Evolutionary conservation across 2,797 vertebrate genomes (phyloP).

Genomic region (Catostomus latipinnis): DNA sequence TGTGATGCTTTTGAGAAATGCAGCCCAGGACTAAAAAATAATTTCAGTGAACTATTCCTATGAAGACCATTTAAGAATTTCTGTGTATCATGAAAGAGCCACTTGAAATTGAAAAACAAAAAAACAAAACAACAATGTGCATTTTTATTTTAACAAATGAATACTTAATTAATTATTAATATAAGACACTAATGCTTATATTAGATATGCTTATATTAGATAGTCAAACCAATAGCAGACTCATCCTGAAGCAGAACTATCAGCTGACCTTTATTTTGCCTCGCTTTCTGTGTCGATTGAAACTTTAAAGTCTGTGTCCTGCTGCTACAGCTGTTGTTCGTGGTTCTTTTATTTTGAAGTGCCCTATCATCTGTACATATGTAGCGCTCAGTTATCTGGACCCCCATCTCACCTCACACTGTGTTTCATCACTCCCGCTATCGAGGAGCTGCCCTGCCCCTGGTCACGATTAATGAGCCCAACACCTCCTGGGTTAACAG

Average conservation of each 20-base stretch:
- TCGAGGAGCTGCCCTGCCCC: slow-evolving; percentile 39
- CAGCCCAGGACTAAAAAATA: too few species aligned
- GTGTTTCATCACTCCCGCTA: slow-evolving; percentile 49
- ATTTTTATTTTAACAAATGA: not conserved
- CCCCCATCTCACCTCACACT: slow-evolving; percentile 31
- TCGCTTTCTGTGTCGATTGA: not conserved
- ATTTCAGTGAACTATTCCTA: not conserved
- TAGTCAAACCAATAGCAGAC: not conserved
- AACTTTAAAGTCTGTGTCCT: slow-evolving; percentile 19
- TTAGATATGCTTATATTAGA: not conserved
- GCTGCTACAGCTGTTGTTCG: not conserved
- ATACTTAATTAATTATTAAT: too few species aligned
- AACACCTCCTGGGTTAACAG: slow-evolving; percentile 58
- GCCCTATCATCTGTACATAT: slow-evolving; percentile 37
- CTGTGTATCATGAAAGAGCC: too few species aligned
- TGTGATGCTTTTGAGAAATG: too few species aligned
- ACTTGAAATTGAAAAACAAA: not conserved
- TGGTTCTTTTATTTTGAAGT: slow-evolving; percentile 5
- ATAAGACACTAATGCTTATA: not conserved
- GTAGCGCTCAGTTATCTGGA: slow-evolving; percentile 35
- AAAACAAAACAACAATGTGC: not conserved
- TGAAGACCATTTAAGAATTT: slow-evolving; percentile 5
- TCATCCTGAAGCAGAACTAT: not conserved
- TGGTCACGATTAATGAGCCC: slow-evolving; percentile 57
- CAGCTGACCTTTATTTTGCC: not conserved